These are phyloP conservation scores for Camelus dromedarius DNA, from an alignment of 2,113 vertebrate genomes.

Conservation along the genomic window DNA sequence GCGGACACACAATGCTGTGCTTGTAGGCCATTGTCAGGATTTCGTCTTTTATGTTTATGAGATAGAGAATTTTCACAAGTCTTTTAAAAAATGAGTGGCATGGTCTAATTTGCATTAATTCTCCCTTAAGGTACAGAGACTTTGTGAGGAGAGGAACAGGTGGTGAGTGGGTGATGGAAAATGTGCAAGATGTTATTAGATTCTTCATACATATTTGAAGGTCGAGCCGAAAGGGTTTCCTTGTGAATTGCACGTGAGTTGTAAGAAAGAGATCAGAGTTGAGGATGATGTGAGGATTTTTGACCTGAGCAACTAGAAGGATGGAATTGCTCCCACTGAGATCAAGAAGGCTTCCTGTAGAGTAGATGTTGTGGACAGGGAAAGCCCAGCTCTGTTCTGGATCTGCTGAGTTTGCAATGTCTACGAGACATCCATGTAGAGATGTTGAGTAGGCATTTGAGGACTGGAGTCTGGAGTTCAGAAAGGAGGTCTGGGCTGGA, in stretches of 20 bases:
- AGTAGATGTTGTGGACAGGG: background rate
- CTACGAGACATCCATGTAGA: background rate
- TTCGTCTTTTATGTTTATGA: background rate
- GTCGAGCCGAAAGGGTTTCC: background rate
- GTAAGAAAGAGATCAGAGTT: background rate
- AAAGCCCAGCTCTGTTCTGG: background rate
- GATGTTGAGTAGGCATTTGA: background rate
- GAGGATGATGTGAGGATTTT: background rate
- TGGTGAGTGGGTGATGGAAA: background rate
- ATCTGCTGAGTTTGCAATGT: background rate
- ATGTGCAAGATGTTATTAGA: background rate
- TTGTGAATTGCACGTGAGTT: background rate
- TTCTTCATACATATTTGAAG: background rate
- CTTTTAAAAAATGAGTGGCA: background rate
- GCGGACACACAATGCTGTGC: background rate
- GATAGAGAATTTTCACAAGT: background rate
- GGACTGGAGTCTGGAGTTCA: background rate
- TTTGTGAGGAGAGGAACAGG: too few species aligned
- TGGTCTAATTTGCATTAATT: background rate
- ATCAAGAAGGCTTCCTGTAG: background rate
- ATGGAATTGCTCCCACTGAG: background rate
- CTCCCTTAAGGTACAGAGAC: background rate
- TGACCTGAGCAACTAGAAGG: background rate
- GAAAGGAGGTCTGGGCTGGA: background rate
- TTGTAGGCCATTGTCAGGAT: background rate